Conservation (phyloP, 2,797 vertebrate species). For the Melanotaenia parkinsoni region DNA sequence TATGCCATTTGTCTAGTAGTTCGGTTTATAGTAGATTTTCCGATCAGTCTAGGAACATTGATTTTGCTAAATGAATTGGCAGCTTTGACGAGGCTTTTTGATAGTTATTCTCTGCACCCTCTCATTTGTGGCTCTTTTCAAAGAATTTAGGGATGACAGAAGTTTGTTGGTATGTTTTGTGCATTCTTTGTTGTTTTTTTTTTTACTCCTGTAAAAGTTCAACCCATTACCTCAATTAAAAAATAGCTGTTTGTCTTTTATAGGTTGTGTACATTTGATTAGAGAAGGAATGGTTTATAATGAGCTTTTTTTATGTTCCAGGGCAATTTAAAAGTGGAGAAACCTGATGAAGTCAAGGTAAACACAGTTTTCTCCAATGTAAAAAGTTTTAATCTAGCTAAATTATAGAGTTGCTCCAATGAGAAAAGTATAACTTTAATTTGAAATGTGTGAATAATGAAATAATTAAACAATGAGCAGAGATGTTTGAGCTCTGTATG, state of each 20-base stretch:
- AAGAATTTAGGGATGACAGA: neutral
- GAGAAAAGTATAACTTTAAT: neutral
- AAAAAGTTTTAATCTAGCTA: neutral
- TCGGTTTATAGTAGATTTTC: neutral
- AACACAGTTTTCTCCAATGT: neutral
- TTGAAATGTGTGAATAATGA: neutral
- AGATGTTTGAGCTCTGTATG: neutral
- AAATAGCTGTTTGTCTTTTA: neutral
- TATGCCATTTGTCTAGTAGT: neutral
- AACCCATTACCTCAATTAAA: neutral
- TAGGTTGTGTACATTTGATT: conserved; percentile 12
- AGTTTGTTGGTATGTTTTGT: neutral
- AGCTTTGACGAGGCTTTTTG: neutral
- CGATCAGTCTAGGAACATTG: neutral
- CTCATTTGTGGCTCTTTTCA: neutral
- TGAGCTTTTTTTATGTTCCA: conserved; percentile 70
- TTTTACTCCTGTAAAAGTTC: neutral
- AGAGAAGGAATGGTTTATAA: neutral
- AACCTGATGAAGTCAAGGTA: conserved; percentile 90
- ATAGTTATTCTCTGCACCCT: neutral
- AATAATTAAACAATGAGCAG: neutral
- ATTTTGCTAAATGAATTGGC: conserved; percentile 5
- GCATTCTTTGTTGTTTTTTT: neutral
- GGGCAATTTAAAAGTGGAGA: conserved; percentile 94
- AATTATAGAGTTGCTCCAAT: neutral